Conservation (phyloP, 2,113 vertebrate genomes). For the Enhydra lutris region DNA sequence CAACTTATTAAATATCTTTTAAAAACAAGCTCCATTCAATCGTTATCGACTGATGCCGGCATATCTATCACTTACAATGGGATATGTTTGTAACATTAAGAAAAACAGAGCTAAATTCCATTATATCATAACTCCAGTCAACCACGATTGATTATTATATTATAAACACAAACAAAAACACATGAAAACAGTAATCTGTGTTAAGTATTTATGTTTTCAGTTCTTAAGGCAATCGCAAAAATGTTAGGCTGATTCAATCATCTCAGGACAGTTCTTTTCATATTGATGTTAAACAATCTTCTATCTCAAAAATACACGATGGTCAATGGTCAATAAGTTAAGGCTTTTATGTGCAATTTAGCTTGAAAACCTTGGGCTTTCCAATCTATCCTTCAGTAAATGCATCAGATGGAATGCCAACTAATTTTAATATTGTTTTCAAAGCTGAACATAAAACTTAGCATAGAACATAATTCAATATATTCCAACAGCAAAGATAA, state of each 20-base stretch:
- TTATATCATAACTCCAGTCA: conserved; percentile 45
- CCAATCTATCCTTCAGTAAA: neutral
- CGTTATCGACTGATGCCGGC: conserved; percentile 68
- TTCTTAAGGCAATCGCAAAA: conserved; percentile 16
- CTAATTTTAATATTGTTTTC: neutral
- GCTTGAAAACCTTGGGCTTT: neutral
- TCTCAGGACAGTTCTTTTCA: neutral
- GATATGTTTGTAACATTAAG: conserved; percentile 47
- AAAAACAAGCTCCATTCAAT: conserved; percentile 64
- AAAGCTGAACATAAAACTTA: neutral
- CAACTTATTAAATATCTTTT: conserved; percentile 2
- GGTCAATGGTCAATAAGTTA: neutral
- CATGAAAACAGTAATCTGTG: neutral
- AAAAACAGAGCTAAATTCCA: conserved; percentile 72
- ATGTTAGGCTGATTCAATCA: neutral
- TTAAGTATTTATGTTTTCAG: neutral
- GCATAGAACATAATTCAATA: conserved; percentile 52
- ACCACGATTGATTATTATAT: neutral
- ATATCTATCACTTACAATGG: conserved; percentile 52
- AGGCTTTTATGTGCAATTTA: neutral
- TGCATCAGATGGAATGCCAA: neutral
- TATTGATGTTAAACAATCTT: neutral
- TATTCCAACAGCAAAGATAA: conserved; percentile 43
- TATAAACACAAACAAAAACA: neutral
- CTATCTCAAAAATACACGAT: neutral